Base-by-base conservation (phyloP, 2,113 vertebrate genomes). In the Halichoeres trimaculatus region DNA sequence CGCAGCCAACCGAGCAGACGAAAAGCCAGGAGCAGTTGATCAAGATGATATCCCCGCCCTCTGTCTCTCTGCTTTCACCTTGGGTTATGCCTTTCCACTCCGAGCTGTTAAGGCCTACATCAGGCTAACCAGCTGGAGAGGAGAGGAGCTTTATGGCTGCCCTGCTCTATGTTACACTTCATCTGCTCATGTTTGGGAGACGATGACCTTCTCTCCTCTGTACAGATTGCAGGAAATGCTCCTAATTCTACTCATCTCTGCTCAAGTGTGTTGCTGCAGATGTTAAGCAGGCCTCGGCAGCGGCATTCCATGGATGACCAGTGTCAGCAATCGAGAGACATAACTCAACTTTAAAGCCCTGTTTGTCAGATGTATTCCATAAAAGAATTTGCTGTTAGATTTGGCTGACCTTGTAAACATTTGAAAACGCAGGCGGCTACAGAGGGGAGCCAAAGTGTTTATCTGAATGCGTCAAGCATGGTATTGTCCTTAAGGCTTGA, bases 191-290 rank as follows among this genome's bases (percentile, higher is more conserved):
- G 62, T 87, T 76, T 51, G 60, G 57, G 67, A 52, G 78, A 80
- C 40, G 74, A 79, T 78, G 82, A 85, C 79, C 85, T 73, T 72
- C 77, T 76, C 58, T 72, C 56, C 80, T 82, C 58, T 52, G 73
- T 56, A 20, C 63, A 69, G 75, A 86, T 91, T 74, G 77, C 88
- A 84, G 89, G 85, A 93, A 90, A 90, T 85, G 71, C 86, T 89
- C 80, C 66, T 88, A 69, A 91, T 91, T 91, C 86, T 80, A 63
- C 88, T 84, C 62, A 50, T 77, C 65, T 83, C 74, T 70, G 63
- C 55, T 80, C 55, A 75, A 85, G 83, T 85, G 75, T 74, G 60
- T 65, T 61, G 65, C 83, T 66, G 80, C 89, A 93, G 91, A 93
- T 91, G 90, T 88, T 88, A 61, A 77, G 61, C 89, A 86, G 91